These are phyloP conservation scores for Phrynosoma blainvillii DNA, from an alignment of 2,113 vertebrate species.

Conservation along the genomic window DNA sequence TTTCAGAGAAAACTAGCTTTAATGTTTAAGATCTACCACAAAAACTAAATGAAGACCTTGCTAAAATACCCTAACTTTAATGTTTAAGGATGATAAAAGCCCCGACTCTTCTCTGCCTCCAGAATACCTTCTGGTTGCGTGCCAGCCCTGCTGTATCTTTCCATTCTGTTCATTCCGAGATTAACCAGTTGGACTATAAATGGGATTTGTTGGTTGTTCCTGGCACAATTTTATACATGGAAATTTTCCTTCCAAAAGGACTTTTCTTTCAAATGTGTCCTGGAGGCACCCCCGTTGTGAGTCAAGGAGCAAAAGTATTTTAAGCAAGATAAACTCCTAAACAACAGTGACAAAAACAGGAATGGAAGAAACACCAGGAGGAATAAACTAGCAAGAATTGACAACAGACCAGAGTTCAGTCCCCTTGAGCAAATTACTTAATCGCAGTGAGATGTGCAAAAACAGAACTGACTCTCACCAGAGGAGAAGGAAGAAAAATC, in stretches of 20 bases:
- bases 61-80: no score
- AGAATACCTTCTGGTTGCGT: neutral
- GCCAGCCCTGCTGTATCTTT: slow-evolving; percentile 27
- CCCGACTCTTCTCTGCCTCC: neutral
- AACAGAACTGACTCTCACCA: neutral
- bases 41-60: no score
- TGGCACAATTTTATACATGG: slow-evolving; percentile 8
- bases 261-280: slow-evolving; percentile 10
- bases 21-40: no score
- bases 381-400: neutral
- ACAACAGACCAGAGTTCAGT: neutral
- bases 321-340: slow-evolving; percentile 5
- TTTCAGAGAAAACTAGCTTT: neutral
- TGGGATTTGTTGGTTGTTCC: slow-evolving; percentile 18
- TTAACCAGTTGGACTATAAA: slow-evolving; percentile 8
- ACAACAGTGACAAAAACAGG: neutral
- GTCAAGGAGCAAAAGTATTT: slow-evolving; percentile 9
- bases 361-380: neutral
- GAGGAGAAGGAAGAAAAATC: no score
- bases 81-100: neutral
- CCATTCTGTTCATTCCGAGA: neutral
- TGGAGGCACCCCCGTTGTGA: slow-evolving; percentile 9
- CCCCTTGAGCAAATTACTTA: neutral
- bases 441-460: neutral
- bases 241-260: slow-evolving; percentile 5